phyloP scores from a whole-genome alignment of 1,140 invertebrate genomes.

The Bombus huntii region DNA sequence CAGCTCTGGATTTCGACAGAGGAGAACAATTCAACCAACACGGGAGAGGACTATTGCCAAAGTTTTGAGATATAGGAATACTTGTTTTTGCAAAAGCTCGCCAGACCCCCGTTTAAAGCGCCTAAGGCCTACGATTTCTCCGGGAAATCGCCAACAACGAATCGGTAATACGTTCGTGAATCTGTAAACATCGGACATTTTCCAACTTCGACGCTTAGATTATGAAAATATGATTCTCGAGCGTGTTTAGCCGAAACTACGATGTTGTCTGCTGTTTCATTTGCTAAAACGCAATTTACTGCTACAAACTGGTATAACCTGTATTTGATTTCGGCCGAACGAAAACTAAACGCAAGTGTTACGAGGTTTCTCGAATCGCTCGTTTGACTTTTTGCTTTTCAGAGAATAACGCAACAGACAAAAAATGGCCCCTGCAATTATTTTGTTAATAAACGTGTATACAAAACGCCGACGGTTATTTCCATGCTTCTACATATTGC shows the following conservation, averaged over 20 bases:
- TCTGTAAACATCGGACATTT: not conserved
- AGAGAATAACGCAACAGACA: too few relatives aligned
- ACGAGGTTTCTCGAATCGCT: too few relatives aligned
- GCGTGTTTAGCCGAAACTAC: not conserved
- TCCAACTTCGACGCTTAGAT: not conserved
- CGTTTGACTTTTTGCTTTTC: too few relatives aligned
- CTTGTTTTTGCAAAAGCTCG: slow-evolving; percentile 72
- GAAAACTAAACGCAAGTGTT: too few relatives aligned
- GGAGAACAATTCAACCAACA: slow-evolving; percentile 30
- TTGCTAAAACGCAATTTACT: not conserved
- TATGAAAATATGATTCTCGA: not conserved
- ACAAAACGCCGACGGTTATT: too few relatives aligned
- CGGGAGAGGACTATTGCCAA: slow-evolving; percentile 66
- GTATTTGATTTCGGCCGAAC: too few relatives aligned
- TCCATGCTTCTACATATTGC: too few relatives aligned
- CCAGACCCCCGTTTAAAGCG: slow-evolving; percentile 27
- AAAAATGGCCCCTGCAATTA: too few relatives aligned
- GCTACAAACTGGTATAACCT: too few relatives aligned
- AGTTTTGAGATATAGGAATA: slow-evolving; percentile 77
- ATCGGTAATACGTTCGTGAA: slow-evolving; percentile 6
- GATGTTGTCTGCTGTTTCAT: not conserved
- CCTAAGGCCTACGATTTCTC: not conserved
- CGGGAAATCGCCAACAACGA: slow-evolving; percentile 23
- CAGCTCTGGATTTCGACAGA: slow-evolving; percentile 27
- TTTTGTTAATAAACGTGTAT: too few relatives aligned